These are phyloP conservation scores for Drosophila buzzatii DNA, from an alignment of 2,888 invertebrate species.

Conservation along the genomic window DNA sequence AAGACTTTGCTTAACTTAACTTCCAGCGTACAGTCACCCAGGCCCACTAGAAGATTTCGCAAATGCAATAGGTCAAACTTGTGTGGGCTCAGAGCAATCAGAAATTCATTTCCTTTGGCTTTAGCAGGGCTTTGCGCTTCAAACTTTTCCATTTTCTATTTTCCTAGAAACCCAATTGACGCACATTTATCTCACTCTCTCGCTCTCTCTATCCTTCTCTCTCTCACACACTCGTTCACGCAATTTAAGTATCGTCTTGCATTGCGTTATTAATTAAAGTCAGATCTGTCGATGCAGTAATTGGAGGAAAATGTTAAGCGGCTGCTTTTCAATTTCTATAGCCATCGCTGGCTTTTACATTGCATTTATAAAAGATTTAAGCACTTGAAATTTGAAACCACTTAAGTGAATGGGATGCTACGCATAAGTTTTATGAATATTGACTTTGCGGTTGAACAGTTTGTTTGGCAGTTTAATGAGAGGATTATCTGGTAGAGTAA, in stretches of 20 bases:
- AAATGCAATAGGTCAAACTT: conserved; percentile 12
- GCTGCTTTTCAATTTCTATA: background rate
- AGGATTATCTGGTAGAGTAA: background rate
- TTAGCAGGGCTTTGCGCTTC: background rate
- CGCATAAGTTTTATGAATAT: background rate
- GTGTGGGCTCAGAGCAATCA: conserved; percentile 5
- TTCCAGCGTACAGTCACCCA: background rate
- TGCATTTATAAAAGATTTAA: conserved; percentile 4
- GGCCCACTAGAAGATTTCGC: background rate
- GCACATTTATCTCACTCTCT: background rate
- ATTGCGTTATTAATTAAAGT: conserved; percentile 4
- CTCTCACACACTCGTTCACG: background rate
- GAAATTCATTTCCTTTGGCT: conserved; percentile 5
- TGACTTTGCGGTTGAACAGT: background rate
- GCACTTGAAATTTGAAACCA: conserved; percentile 2
- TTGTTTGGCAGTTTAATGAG: conserved; percentile 1
- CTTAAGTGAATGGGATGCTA: background rate
- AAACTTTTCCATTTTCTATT: conserved; percentile 4
- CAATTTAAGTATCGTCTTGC: background rate
- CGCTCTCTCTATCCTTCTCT: background rate
- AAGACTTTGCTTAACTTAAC: background rate
- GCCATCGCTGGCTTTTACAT: background rate
- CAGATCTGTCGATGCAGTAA: background rate
- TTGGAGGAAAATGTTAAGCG: conserved; percentile 4
- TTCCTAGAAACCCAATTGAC: background rate